Evolutionary conservation across 2,888 invertebrate species (phyloP).

Genomic region (Chrysolina haemoptera): DNA sequence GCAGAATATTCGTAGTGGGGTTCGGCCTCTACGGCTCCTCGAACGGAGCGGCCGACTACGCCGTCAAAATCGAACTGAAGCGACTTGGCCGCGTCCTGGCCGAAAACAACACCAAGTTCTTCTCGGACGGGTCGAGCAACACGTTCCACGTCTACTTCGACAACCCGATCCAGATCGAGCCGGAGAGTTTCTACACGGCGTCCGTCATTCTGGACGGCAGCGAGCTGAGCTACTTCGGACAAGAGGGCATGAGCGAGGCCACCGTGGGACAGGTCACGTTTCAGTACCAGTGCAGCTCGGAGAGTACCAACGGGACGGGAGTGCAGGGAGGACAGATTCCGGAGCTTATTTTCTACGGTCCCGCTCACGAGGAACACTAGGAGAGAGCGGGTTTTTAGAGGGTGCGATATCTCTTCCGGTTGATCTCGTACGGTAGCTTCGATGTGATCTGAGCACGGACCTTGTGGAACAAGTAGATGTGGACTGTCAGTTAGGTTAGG

Average conservation of each 20-base stretch:
- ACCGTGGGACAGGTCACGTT: slow-evolving; percentile 94
- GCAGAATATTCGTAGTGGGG: slow-evolving; percentile 95
- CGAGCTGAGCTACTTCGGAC: slow-evolving; percentile 96
- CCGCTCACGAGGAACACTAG: slow-evolving; percentile 73
- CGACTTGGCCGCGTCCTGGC: slow-evolving; percentile 89
- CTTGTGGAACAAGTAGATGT: neutral
- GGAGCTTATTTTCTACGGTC: slow-evolving; percentile 95
- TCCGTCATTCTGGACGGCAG: slow-evolving; percentile 95
- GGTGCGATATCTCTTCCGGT: no score
- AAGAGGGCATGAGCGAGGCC: slow-evolving; percentile 96
- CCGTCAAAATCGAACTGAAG: slow-evolving; percentile 94
- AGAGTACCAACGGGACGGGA: slow-evolving; percentile 97
- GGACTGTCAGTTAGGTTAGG: neutral
- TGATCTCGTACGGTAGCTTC: slow-evolving; percentile 46
- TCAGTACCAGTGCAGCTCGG: slow-evolving; percentile 97
- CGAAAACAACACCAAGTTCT: slow-evolving; percentile 93
- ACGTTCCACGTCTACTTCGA: slow-evolving; percentile 93
- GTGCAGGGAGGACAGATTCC: slow-evolving; percentile 98
- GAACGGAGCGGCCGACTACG: slow-evolving; percentile 95
- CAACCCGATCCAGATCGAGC: slow-evolving; percentile 84
- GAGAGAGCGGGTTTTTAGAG: slow-evolving; percentile 26
- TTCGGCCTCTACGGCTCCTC: slow-evolving; percentile 97
- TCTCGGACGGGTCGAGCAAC: slow-evolving; percentile 96
- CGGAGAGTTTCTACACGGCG: slow-evolving; percentile 94
- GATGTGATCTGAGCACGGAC: slow-evolving; percentile 58